Conservation (phyloP, 2,888 invertebrate species). For the Ormia ochracea region DNA sequence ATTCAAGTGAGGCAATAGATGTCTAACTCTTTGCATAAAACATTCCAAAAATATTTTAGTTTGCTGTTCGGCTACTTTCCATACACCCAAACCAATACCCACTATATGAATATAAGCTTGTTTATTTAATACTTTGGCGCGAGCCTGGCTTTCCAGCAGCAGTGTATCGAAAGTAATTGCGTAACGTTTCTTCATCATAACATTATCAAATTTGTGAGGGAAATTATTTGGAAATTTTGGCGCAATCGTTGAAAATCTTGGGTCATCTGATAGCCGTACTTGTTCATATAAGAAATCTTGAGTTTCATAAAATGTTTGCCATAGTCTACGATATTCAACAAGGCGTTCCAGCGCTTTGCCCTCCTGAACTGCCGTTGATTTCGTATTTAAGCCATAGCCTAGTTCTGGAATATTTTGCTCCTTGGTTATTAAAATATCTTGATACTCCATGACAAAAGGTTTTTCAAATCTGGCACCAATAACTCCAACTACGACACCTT, state of each 20-base stretch:
- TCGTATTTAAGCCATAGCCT: conserved; percentile 73
- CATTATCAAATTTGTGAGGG: conserved; percentile 64
- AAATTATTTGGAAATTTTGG: conserved; percentile 1
- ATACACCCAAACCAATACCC: conserved; percentile 81
- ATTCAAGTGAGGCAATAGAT: conserved; percentile 77
- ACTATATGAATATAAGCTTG: conserved; percentile 81
- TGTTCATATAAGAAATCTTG: conserved; percentile 58
- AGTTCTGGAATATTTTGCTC: conserved; percentile 76
- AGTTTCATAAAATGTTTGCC: conserved; percentile 69
- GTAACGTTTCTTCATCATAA: conserved; percentile 72
- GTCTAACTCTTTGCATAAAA: conserved; percentile 79
- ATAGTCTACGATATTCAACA: conserved; percentile 62
- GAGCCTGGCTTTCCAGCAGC: conserved; percentile 79
- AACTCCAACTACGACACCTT: conserved; percentile 76
- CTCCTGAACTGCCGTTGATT: background rate
- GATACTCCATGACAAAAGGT: conserved; percentile 75
- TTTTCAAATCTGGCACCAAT: conserved; percentile 74
- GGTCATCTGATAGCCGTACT: conserved; percentile 40
- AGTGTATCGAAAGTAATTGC: conserved; percentile 79
- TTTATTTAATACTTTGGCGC: conserved; percentile 78
- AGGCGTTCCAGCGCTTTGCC: conserved; percentile 57
- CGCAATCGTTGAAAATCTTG: conserved; percentile 43
- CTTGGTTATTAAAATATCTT: conserved; percentile 72
- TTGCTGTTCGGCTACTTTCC: conserved; percentile 80
- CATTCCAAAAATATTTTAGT: conserved; percentile 80